phyloP scores from a whole-genome alignment of 2,888 invertebrate species.

The Pachliopta kotzebuea region DNA sequence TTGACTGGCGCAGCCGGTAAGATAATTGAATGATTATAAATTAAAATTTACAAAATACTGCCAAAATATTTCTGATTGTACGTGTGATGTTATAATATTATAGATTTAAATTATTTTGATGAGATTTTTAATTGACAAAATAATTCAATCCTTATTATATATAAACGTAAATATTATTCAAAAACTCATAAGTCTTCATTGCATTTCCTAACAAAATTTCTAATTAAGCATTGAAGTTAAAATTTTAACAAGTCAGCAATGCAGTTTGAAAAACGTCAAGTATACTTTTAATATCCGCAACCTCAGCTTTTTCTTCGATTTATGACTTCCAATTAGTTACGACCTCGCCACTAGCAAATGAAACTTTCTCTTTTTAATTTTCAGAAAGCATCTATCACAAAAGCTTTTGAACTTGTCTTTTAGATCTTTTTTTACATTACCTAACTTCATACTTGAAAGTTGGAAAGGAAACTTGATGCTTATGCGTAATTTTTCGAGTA shows the following conservation, averaged over 20 bases:
- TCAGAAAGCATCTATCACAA: conserved; percentile 4
- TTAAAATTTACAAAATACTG: no score
- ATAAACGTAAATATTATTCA: neutral
- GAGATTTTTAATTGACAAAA: no score
- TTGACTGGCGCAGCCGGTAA: no score
- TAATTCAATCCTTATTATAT: neutral
- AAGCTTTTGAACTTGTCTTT: neutral
- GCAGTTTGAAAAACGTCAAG: conserved; percentile 5
- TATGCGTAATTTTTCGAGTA: neutral
- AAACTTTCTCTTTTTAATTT: conserved; percentile 18
- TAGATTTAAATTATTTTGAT: no score
- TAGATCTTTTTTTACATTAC: neutral
- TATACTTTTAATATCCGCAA: neutral
- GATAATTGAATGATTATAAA: no score
- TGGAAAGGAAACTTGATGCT: neutral
- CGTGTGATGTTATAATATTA: no score
- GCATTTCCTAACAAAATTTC: neutral
- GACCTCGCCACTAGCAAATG: conserved; percentile 8
- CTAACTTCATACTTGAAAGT: neutral
- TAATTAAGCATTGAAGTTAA: neutral
- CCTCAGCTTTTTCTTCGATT: conserved; percentile 20
- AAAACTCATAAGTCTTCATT: no score
- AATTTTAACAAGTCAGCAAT: neutral
- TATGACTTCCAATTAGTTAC: conserved; percentile 20
- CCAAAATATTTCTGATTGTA: no score